Percentiles rank a stretch among this genome's conserved stretches.
These are phyloP conservation scores for Periplaneta americana DNA, from an alignment of 1,140 invertebrate species.

Conservation along the genomic window DNA sequence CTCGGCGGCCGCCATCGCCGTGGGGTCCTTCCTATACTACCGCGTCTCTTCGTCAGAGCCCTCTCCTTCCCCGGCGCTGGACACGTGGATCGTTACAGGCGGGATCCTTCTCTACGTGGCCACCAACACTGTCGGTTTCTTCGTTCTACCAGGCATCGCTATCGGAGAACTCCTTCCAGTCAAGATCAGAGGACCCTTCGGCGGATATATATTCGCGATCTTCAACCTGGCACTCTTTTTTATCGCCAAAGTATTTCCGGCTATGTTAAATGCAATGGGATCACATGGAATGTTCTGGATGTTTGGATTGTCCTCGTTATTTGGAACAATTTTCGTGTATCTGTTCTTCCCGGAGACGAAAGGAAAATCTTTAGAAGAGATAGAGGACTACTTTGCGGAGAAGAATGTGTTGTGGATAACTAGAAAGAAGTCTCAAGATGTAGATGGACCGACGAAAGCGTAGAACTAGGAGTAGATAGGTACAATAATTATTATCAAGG, in stretches of 20 bases:
- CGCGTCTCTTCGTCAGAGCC: not conserved
- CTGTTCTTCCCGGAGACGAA: conserved; percentile 79
- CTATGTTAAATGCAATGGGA: conserved; percentile 49
- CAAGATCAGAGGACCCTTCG: conserved; percentile 55
- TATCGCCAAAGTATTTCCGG: conserved; percentile 66
- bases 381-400: conserved; percentile 69
- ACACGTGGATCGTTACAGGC: conserved; percentile 38
- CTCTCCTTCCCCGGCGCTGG: conserved; percentile 28
- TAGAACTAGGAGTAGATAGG: too few species aligned
- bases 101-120: conserved; percentile 58
- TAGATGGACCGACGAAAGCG: conserved; percentile 5
- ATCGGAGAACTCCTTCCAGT: conserved; percentile 63
- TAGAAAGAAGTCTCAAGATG: conserved; percentile 27
- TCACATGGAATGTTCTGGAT: conserved; percentile 57
- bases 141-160: conserved; percentile 63
- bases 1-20: conserved; percentile 46
- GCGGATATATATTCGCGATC: conserved; percentile 61
- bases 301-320: conserved; percentile 56
- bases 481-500: too few species aligned
- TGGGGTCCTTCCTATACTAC: conserved; percentile 46
- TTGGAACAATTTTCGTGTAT: conserved; percentile 59
- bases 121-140: conserved; percentile 64
- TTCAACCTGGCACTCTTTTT: conserved; percentile 62
- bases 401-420: conserved; percentile 56
- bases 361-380: conserved; percentile 67